These are phyloP conservation scores for Silurus asotus DNA, from an alignment of 2,113 vertebrate species.

Conservation along the genomic window DNA sequence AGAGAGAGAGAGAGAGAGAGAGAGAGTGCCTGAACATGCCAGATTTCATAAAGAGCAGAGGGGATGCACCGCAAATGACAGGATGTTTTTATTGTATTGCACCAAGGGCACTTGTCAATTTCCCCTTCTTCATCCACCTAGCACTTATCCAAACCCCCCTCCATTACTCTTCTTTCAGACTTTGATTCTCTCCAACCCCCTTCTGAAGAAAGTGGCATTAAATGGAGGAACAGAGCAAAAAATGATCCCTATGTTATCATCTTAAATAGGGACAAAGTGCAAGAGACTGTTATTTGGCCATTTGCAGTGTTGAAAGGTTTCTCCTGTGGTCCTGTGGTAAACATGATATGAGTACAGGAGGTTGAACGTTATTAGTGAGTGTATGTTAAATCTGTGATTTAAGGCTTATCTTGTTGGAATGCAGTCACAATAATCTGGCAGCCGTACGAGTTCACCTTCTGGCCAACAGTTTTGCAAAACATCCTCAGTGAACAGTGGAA, in stretches of 20 bases:
- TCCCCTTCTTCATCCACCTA: conserved; percentile 40
- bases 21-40: conserved; percentile 24
- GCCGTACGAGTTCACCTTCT: not conserved
- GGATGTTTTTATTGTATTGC: conserved; percentile 56
- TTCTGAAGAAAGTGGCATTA: conserved; percentile 38
- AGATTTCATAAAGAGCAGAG: conserved; percentile 45
- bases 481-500: conserved; percentile 11
- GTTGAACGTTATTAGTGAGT: not conserved
- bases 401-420: not conserved
- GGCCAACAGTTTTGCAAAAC: conserved; percentile 39
- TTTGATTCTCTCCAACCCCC: not conserved
- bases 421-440: not conserved
- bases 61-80: conserved; percentile 50
- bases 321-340: not conserved
- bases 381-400: not conserved
- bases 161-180: conserved; percentile 33
- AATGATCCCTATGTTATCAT: conserved; percentile 50
- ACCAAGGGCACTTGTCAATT: conserved; percentile 52
- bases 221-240: conserved; percentile 49
- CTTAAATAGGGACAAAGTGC: conserved; percentile 41
- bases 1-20: conserved; percentile 16
- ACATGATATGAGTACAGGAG: not conserved
- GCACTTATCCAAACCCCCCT: conserved; percentile 45
- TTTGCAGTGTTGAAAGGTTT: conserved; percentile 25
- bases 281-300: conserved; percentile 51